phyloP scores from a whole-genome alignment of 2,797 vertebrate species.

The Betta splendens region DNA sequence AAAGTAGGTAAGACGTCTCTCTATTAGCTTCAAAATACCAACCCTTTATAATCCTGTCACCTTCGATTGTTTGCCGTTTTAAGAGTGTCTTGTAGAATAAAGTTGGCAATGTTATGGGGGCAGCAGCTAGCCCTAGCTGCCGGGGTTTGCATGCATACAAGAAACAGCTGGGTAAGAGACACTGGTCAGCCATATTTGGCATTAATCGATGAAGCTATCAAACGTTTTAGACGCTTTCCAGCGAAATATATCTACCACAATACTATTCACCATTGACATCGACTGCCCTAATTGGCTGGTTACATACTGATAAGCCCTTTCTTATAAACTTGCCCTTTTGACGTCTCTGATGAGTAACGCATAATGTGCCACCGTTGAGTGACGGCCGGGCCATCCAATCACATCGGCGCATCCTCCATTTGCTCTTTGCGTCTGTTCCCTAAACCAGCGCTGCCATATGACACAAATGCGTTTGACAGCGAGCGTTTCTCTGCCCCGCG shows the following conservation, averaged over 20 bases:
- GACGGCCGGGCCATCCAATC: conserved; percentile 68
- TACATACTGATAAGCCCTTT: conserved; percentile 36
- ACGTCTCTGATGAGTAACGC: conserved; percentile 49
- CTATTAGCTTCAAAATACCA: background rate
- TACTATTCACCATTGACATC: background rate
- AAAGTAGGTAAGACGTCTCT: background rate
- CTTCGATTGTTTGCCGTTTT: background rate
- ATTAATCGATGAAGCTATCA: conserved; percentile 10
- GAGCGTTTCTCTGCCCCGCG: conserved; percentile 5
- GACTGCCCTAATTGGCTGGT: background rate
- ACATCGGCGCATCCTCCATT: conserved; percentile 71
- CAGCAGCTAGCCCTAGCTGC: conserved; percentile 46
- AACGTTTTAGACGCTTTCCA: conserved; percentile 2
- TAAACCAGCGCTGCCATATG: conserved; percentile 55
- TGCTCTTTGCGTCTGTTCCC: conserved; percentile 65
- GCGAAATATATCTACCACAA: background rate
- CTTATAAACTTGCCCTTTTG: conserved; percentile 58
- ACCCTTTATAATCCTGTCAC: background rate
- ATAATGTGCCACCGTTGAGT: conserved; percentile 56
- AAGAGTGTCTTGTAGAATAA: background rate
- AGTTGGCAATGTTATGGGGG: conserved; percentile 31
- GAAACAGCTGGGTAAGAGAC: conserved; percentile 60
- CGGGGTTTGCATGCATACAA: conserved; percentile 33
- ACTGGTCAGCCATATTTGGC: conserved; percentile 68
- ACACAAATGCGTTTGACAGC: conserved; percentile 63